phyloP scores from a whole-genome alignment of 2,888 invertebrate species.

The Gastrophysa polygoni region DNA sequence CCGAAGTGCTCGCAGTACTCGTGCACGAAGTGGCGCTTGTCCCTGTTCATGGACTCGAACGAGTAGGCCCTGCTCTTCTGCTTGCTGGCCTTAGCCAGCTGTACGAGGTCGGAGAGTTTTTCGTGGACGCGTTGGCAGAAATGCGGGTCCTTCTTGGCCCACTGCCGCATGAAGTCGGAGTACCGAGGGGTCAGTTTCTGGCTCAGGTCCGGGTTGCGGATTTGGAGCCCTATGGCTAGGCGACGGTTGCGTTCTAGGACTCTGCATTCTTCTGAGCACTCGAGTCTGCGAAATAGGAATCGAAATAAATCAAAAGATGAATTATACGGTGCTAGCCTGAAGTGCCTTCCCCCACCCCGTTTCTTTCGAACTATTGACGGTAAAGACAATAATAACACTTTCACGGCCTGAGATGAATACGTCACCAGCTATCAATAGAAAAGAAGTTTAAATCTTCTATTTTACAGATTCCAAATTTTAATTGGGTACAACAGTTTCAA shows the following conservation, averaged over 20 bases:
- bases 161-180: conserved; percentile 82
- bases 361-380: no score
- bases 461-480: no score
- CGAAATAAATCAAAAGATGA: neutral
- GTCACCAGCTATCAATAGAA: no score
- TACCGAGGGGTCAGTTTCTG: conserved; percentile 84
- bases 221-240: conserved; percentile 89
- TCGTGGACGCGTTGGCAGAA: conserved; percentile 86
- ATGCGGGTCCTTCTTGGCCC: conserved; percentile 79
- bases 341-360: no score
- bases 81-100: conserved; percentile 81
- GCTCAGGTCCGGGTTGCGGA: conserved; percentile 85
- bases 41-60: conserved; percentile 91
- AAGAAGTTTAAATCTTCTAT: no score
- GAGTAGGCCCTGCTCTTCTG: conserved; percentile 67
- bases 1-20: conserved; percentile 96
- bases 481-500: no score
- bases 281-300: conserved; percentile 64
- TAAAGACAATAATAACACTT: no score
- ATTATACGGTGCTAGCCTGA: neutral
- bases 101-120: conserved; percentile 82
- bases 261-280: conserved; percentile 93
- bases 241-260: conserved; percentile 86
- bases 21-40: conserved; percentile 90
- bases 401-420: no score